These are phyloP conservation scores for Pagrus major DNA, from an alignment of 2,113 vertebrate genomes.

Conservation along the genomic window DNA sequence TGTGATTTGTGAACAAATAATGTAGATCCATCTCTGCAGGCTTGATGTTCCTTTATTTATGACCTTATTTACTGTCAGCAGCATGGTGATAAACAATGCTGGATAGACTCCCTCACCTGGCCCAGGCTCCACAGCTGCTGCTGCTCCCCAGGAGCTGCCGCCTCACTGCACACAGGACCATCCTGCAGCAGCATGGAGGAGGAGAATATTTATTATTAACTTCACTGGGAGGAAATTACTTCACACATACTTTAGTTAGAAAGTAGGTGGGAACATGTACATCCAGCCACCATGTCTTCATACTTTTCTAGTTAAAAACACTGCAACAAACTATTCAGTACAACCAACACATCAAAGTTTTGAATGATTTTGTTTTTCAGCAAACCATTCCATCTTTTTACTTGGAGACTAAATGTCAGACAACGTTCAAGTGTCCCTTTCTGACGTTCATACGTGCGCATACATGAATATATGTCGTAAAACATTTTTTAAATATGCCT, in stretches of 20 bases:
- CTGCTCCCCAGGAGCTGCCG: conserved; percentile 69
- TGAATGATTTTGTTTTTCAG: background rate
- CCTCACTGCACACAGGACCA: conserved; percentile 81
- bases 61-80: background rate
- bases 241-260: too few species aligned
- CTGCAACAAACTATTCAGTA: too few species aligned
- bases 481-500: background rate
- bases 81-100: background rate
- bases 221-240: background rate
- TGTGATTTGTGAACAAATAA: conserved; percentile 7
- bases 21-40: background rate
- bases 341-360: background rate
- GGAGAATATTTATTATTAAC: background rate
- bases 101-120: conserved; percentile 55
- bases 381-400: background rate
- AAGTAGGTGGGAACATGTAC: too few species aligned
- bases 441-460: background rate
- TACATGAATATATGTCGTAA: fast-evolving
- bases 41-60: conserved; percentile 3
- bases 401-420: background rate
- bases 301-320: background rate
- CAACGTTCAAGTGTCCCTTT: background rate
- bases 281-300: background rate
- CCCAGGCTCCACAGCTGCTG: conserved; percentile 56
- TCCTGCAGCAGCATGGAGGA: conserved; percentile 80